phyloP scores from a whole-genome alignment of 2,797 vertebrate genomes.

The Leptoclinus maculatus region DNA sequence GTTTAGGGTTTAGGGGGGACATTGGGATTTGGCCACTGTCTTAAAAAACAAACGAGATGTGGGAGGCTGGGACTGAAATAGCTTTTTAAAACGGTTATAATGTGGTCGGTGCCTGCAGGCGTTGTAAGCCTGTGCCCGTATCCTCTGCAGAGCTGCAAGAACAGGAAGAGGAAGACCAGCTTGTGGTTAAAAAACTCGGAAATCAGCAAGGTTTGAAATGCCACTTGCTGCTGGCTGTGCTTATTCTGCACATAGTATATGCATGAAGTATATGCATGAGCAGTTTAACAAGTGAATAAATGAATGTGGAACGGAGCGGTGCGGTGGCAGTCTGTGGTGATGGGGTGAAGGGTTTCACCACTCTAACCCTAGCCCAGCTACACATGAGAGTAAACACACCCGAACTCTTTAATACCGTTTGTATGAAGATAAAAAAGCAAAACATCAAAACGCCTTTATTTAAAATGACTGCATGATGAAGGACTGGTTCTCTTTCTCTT shows the following conservation, averaged over 20 bases:
- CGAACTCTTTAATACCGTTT: not conserved
- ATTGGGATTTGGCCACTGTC: no score
- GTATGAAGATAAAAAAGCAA: no score
- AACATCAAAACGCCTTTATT: not conserved
- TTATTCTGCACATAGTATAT: slow-evolving; percentile 20
- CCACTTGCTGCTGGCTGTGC: not conserved
- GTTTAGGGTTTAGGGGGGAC: no score
- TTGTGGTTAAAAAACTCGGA: slow-evolving; percentile 40
- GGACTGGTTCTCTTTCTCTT: not conserved
- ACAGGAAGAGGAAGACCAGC: slow-evolving; percentile 62
- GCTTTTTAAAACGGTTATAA: not conserved
- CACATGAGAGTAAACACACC: not conserved
- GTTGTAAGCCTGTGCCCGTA: slow-evolving; percentile 17
- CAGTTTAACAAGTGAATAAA: not conserved
- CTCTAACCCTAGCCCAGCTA: not conserved
- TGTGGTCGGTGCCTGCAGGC: slow-evolving; percentile 22
- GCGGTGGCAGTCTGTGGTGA: slow-evolving; percentile 10
- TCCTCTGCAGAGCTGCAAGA: slow-evolving; percentile 37
- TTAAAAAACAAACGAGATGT: not conserved
- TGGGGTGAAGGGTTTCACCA: not conserved
- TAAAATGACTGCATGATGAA: no score
- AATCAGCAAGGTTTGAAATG: not conserved
- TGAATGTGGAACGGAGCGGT: not conserved
- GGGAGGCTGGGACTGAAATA: not conserved
- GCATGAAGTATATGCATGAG: slow-evolving; percentile 5